phyloP scores from a whole-genome alignment of 1,140 invertebrate genomes.

The Heliconius hermathena region DNA sequence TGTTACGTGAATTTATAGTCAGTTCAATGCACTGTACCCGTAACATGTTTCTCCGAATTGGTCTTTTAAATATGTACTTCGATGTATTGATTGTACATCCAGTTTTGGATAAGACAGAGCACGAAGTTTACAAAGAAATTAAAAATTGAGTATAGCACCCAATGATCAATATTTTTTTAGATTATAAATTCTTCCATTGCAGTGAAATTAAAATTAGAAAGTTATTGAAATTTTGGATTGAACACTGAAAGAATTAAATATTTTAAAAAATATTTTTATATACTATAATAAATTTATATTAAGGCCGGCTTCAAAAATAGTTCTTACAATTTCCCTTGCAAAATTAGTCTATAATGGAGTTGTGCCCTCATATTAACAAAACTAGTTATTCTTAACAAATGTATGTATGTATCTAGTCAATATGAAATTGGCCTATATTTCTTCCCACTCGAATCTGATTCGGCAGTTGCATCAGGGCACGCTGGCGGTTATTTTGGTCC shows the following conservation, averaged over 20 bases:
- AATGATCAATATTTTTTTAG: neutral
- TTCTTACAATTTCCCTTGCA: neutral
- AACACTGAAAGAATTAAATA: neutral
- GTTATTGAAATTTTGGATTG: neutral
- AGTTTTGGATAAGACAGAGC: constrained; percentile 5
- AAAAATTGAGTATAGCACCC: neutral
- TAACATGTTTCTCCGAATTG: constrained; percentile 35
- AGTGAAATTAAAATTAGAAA: neutral
- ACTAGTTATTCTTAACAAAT: neutral
- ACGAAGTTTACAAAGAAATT: neutral
- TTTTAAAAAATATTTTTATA: neutral
- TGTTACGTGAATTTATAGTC: constrained; percentile 31
- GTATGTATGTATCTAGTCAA: constrained; percentile 36
- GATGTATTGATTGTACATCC: constrained; percentile 6
- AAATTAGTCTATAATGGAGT: neutral
- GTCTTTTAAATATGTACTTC: constrained; percentile 23
- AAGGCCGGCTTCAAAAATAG: neutral
- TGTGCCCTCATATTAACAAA: neutral
- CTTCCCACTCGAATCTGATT: constrained; percentile 56
- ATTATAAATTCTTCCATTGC: neutral
- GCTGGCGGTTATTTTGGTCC: constrained; percentile 65
- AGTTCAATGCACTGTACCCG: constrained; percentile 33
- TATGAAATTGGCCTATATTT: constrained; percentile 54
- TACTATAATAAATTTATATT: neutral
- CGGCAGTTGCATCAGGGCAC: constrained; percentile 59